Evolutionary conservation across 2,113 vertebrate species (phyloP).

Genomic region (Lepisosteus osseus): DNA sequence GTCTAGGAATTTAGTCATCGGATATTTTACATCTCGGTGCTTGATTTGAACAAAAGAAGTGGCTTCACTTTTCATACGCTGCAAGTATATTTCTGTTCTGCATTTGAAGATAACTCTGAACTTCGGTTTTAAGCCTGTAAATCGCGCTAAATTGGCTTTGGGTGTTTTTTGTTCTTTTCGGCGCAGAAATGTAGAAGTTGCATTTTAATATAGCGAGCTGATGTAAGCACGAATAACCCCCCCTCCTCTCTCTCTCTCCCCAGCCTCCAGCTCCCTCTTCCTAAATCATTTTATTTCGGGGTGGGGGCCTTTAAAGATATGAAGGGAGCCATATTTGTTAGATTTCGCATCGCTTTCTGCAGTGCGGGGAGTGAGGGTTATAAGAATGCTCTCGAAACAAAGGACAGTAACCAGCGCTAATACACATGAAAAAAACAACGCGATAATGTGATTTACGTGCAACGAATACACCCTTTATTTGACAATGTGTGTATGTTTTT

Average conservation of each 20-base stretch:
- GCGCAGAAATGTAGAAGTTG: constrained; percentile 81
- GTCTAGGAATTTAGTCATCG: too few species aligned
- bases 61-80: too few species aligned
- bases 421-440: constrained; percentile 44
- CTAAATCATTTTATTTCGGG: constrained; percentile 53
- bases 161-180: constrained; percentile 18
- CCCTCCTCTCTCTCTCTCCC: constrained; percentile 55
- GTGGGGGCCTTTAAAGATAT: constrained; percentile 72
- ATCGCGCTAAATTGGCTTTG: neutral
- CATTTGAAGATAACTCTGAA: too few species aligned
- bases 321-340: constrained; percentile 86
- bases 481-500: constrained; percentile 61
- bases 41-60: too few species aligned
- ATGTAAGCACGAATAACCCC: constrained; percentile 85
- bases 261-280: constrained; percentile 56
- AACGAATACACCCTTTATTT: constrained; percentile 52
- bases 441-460: constrained; percentile 64
- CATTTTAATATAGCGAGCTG: constrained; percentile 92
- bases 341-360: constrained; percentile 62
- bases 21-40: too few species aligned
- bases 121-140: too few species aligned
- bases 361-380: constrained; percentile 57
- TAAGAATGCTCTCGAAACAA: constrained; percentile 32
- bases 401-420: constrained; percentile 44
- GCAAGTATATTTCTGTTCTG: too few species aligned